Conservation (phyloP, 2,113 vertebrate species). For the Danionella cerebrum region DNA sequence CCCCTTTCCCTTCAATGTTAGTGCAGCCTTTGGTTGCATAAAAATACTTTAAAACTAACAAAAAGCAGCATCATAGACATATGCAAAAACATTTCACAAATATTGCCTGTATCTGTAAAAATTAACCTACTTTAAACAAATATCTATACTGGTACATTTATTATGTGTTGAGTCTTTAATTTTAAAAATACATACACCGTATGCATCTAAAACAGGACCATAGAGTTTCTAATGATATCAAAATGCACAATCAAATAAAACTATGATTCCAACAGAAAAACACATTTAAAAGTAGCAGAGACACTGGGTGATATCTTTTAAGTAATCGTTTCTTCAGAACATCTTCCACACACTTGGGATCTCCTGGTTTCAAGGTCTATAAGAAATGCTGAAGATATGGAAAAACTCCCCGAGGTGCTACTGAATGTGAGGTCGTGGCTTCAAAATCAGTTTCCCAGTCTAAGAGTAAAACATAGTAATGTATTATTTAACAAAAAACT, state of each 20-base stretch:
- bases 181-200: slow-evolving; percentile 60
- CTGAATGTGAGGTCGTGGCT: slow-evolving; percentile 92
- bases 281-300: no score
- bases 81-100: neutral
- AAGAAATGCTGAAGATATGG: neutral
- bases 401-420: slow-evolving; percentile 50
- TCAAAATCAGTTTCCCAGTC: slow-evolving; percentile 97
- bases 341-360: neutral
- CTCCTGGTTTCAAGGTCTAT: neutral
- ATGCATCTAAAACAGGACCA: slow-evolving; percentile 53
- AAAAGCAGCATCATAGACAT: slow-evolving; percentile 2
- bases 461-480: slow-evolving; percentile 44
- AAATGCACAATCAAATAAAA: slow-evolving; percentile 48
- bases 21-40: slow-evolving; percentile 12
- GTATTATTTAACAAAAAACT: no score
- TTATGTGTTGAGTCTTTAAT: slow-evolving; percentile 46
- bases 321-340: slow-evolving; percentile 16
- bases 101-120: neutral
- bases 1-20: neutral
- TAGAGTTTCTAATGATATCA: slow-evolving; percentile 43
- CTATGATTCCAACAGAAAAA: slow-evolving; percentile 15
- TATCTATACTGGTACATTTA: slow-evolving; percentile 43
- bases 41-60: slow-evolving; percentile 7
- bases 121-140: neutral
- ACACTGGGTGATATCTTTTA: slow-evolving; percentile 27